Evolutionary conservation across 1,140 invertebrate genomes (phyloP).

Genomic region (Capitella teleta): DNA sequence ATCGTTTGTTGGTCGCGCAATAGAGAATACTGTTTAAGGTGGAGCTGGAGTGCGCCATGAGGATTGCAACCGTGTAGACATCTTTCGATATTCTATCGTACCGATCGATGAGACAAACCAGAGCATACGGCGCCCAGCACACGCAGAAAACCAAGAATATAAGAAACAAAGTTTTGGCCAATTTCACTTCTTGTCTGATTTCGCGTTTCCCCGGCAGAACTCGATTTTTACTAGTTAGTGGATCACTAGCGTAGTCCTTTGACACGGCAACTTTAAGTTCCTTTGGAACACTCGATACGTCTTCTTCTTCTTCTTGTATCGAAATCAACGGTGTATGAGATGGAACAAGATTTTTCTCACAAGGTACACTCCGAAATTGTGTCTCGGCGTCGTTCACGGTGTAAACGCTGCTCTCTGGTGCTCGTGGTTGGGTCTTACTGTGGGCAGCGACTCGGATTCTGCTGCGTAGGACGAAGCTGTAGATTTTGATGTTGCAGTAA

Average conservation of each 20-base stretch:
- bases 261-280: too few relatives aligned
- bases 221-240: too few relatives aligned
- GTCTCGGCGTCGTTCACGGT: background rate
- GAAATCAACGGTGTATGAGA: too few relatives aligned
- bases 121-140: conserved; percentile 35
- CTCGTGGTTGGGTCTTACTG: too few relatives aligned
- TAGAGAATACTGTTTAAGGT: conserved; percentile 29
- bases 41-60: conserved; percentile 33
- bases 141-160: conserved; percentile 28
- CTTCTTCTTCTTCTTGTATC: too few relatives aligned
- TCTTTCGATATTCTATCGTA: conserved; percentile 19
- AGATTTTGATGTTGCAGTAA: conserved; percentile 20
- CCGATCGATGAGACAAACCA: conserved; percentile 24
- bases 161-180: conserved; percentile 26
- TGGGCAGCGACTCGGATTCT: too few relatives aligned
- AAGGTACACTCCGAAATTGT: background rate
- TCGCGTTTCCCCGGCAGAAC: conserved; percentile 7
- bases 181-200: conserved; percentile 18
- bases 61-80: conserved; percentile 26
- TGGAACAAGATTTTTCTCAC: too few relatives aligned
- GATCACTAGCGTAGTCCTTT: too few relatives aligned
- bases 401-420: too few relatives aligned
- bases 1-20: conserved; percentile 13
- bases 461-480: conserved; percentile 9
- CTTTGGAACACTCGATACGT: too few relatives aligned